These are phyloP conservation scores for Dipodomys stephensi DNA, from an alignment of 2,113 vertebrate genomes.

Conservation along the genomic window DNA sequence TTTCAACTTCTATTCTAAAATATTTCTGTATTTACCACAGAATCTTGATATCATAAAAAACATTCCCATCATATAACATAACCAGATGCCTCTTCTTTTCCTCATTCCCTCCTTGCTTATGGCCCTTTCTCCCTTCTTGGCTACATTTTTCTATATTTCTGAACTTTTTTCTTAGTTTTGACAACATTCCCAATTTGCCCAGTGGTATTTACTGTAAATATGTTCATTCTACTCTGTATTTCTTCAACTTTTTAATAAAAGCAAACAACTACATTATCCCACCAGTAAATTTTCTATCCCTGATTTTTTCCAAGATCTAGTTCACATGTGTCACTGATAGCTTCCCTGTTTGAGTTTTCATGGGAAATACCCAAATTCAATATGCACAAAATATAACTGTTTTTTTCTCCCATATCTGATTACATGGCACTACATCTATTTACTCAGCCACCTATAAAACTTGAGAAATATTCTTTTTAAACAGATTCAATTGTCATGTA, in stretches of 20 bases:
- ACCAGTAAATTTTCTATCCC: not conserved
- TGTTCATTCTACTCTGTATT: not conserved
- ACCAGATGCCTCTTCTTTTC: not conserved
- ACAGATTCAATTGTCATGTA: not conserved
- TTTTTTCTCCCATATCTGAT: not conserved
- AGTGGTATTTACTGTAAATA: not conserved
- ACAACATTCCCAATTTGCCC: not conserved
- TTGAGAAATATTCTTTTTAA: not conserved
- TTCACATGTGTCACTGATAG: not conserved
- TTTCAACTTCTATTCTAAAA: not conserved
- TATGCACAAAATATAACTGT: not conserved
- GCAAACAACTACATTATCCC: not conserved
- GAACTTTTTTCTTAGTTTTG: not conserved
- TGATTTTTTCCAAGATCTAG: not conserved
- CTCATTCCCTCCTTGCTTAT: not conserved
- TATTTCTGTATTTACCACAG: not conserved
- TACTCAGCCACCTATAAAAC: slow-evolving; percentile 1
- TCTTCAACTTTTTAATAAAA: not conserved
- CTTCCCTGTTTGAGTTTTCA: slow-evolving; percentile 24
- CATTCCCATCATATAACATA: not conserved
- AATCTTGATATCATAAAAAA: not conserved
- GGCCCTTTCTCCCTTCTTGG: not conserved
- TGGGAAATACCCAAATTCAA: slow-evolving; percentile 38
- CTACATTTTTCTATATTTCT: not conserved
- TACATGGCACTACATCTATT: slow-evolving; percentile 37